Evolutionary conservation across 2,888 invertebrate genomes (phyloP), one percentile per base, ranked within the genome.

Genomic region (Dendrolimus houi): DNA sequence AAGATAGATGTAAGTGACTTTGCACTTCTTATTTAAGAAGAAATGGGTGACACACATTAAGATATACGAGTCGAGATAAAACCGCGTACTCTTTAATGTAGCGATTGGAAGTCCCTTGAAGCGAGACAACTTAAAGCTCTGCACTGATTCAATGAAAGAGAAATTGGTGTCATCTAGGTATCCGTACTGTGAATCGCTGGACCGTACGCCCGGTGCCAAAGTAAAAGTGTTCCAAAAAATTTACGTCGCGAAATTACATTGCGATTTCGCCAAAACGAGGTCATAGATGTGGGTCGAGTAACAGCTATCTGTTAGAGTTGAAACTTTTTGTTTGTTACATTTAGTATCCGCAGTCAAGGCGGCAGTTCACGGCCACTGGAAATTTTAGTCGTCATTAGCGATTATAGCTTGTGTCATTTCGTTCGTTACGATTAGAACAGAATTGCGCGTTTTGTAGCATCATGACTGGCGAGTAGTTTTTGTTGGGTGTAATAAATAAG

Each of bases 211-310:
- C 74, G 75, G 74, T 80, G 83, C 74, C 83, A 70, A 86, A 90
- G 89, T 90, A 90, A 90, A 89, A 89, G 89, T 89, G 89, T 87
- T 89, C 87, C 87, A 79, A 88, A 88, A 86, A 87, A 78, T 85
- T 81, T 80, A 79, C 81, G 79, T 87, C 85, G 89, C 90, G 80
- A 90, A 90, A 88, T 88, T 87, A 86, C 87, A 87, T 87, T 85
- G 89, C 89, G 86, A 88, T 89, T 89, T 89, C 85, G 87, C 86
- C 77, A 79, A 75, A 87, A 87, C 88, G 80, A 79, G 90, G 89
- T 80, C 83, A 79, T 65, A 61, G 71, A 88, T 85, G 87, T 90
- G 77, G 89, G 89, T 79, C 88, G 83, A 87, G 81, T 84, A 84
- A 89, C 90, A 84, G 90, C 85, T 83, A 84, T 83, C 76, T 77